Evolutionary conservation across 2,113 vertebrate species (phyloP), one percentile per base, ranked within the genome.

Genomic region (Aegithalos caudatus): DNA sequence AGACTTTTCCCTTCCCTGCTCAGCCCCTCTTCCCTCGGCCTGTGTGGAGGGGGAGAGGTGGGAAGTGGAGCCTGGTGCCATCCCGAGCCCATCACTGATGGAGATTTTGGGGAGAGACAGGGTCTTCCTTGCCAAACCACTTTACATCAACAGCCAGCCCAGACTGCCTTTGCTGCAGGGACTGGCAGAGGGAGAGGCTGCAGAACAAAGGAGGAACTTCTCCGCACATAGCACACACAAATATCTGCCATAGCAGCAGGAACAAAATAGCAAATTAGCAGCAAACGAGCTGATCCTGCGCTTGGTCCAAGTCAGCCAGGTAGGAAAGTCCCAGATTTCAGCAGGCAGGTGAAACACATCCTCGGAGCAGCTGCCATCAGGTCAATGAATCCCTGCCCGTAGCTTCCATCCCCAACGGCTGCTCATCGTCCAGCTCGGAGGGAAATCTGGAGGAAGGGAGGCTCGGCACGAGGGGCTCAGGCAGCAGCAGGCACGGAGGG

Each of bases 211-310:
- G 45, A 82, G 42, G 57, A 96, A 95, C 91, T 76, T 92, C 96
- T 92, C 92, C 81, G 11, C 90, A 44, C 86, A 92, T 83, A 94
- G 94, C 94, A 48, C 86, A 94, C 83, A 84, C 94, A 96, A 96
- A 95, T 96, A 96, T 96, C 95, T 97, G 94, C 91, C 89, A 1
- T 72, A 89, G 95, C 83, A 96, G 94, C 94, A 86, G 91, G 92
- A 90, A 94, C 47, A 94, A 94, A 94, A 91, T 18, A 86, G 92
- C 72, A 90, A 88, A 96, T 92, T 96, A 95, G 88, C 95, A 82
- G 85, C 81, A 79, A 97, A 93, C 15, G 22, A 95, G 90, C 84
- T 69, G 85, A 94, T 94, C 73, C 65, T 71, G 28, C 2, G 31
- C 81, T 64, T 1, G 40, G 42, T 53, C 84, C 89, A 53, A 60